Conservation (phyloP, 1,140 invertebrate genomes). For the Nephila pilipes region DNA sequence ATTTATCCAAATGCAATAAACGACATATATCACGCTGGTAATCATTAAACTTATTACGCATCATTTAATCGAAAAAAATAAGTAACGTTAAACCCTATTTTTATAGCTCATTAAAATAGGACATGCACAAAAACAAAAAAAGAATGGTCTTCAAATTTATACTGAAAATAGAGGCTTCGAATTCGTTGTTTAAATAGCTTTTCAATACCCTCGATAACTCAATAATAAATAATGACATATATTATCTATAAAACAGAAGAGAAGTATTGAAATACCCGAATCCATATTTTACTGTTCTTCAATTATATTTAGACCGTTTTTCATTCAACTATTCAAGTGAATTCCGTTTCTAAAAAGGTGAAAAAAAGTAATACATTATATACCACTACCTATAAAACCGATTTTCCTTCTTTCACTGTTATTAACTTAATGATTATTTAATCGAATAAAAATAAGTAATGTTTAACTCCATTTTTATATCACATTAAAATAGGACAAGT, state of each 20-base stretch:
- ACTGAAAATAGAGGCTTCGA: neutral
- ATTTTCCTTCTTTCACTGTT: too few species aligned
- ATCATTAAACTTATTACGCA: neutral
- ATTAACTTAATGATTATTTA: too few species aligned
- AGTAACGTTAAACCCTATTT: neutral
- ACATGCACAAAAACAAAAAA: neutral
- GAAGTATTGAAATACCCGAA: neutral
- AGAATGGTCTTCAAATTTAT: neutral
- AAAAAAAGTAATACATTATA: neutral
- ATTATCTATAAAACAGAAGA: neutral
- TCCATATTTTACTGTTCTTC: neutral
- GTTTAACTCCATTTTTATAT: neutral
- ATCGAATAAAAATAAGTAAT: neutral
- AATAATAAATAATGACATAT: neutral
- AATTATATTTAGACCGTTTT: neutral
- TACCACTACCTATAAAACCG: too few species aligned
- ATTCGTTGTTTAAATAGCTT: neutral
- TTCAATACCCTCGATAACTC: neutral
- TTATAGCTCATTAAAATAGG: conserved; percentile 4
- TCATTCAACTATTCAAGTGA: neutral
- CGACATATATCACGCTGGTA: too few species aligned
- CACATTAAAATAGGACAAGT: neutral
- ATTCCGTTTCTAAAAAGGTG: neutral
- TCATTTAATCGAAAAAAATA: neutral
- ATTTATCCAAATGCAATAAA: too few species aligned